Evolutionary conservation across 2,113 vertebrate genomes (phyloP).

Genomic region (Osmerus mordax): DNA sequence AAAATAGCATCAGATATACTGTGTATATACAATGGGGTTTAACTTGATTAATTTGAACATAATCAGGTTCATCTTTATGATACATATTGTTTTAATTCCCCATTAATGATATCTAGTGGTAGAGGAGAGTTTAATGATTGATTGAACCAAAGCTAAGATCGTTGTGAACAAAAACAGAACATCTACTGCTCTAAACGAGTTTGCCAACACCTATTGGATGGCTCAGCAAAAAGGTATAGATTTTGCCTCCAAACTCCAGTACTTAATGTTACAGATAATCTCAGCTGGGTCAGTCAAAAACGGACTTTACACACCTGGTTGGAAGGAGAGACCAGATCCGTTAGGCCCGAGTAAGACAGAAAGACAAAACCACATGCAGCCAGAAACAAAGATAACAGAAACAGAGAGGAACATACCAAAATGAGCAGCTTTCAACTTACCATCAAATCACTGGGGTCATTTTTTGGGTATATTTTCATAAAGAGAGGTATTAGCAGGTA

Average conservation of each 20-base stretch:
- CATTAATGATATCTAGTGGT: background rate
- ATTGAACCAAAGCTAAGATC: background rate
- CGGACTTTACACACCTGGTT: background rate
- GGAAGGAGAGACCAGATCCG: background rate
- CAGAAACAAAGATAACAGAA: conserved; percentile 21
- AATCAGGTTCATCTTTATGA: conserved; percentile 20
- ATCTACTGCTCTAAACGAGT: too few relatives aligned
- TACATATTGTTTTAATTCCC: conserved; percentile 22
- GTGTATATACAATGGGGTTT: conserved; percentile 7
- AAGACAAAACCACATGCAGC: conserved; percentile 21
- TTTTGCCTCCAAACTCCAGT: too few relatives aligned
- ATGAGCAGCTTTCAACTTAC: conserved; percentile 38
- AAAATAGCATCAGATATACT: conserved; percentile 18
- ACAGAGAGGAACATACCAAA: conserved; percentile 19
- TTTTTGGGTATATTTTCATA: conserved; percentile 19
- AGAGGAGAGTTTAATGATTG: background rate
- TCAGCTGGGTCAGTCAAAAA: background rate
- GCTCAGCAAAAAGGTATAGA: too few relatives aligned
- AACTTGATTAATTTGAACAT: conserved; percentile 23
- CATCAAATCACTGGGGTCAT: conserved; percentile 20
- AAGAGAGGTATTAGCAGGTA: conserved; percentile 20
- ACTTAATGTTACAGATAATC: too few relatives aligned
- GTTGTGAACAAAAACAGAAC: background rate
- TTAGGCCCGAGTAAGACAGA: conserved; percentile 6
- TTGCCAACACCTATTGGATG: too few relatives aligned